These are phyloP conservation scores for Canis aureus DNA, from an alignment of 2,113 vertebrate species.

Conservation along the genomic window DNA sequence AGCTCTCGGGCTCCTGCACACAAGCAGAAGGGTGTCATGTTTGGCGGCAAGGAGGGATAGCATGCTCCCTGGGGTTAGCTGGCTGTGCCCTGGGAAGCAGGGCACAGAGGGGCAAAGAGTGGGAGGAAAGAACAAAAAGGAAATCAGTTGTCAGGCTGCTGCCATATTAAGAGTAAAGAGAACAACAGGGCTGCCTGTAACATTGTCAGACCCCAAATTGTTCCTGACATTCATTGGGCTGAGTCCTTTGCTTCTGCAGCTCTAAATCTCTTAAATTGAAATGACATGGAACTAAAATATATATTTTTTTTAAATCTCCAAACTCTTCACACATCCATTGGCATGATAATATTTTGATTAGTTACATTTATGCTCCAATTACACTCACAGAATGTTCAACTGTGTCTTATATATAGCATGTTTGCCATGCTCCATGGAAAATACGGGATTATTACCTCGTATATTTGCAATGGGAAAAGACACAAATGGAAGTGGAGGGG, in stretches of 20 bases:
- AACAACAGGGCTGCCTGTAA: background rate
- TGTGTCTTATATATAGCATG: slow-evolving; percentile 71
- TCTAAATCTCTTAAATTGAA: slow-evolving; percentile 69
- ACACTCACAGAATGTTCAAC: slow-evolving; percentile 77
- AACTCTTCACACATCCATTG: slow-evolving; percentile 80
- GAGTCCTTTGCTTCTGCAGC: slow-evolving; percentile 66
- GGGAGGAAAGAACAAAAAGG: slow-evolving; percentile 52
- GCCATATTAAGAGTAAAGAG: slow-evolving; percentile 26
- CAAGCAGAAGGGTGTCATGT: too few relatives aligned
- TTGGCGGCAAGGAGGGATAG: background rate
- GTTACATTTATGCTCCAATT: slow-evolving; percentile 84
- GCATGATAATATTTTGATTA: slow-evolving; percentile 83
- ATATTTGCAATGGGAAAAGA: slow-evolving; percentile 74
- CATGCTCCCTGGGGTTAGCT: background rate
- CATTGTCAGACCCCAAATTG: slow-evolving; percentile 56
- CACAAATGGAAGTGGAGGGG: slow-evolving; percentile 66
- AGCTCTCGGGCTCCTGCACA: background rate
- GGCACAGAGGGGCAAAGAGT: background rate
- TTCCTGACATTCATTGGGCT: slow-evolving; percentile 53
- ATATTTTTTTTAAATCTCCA: slow-evolving; percentile 60
- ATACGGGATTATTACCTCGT: slow-evolving; percentile 78
- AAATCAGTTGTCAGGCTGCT: background rate
- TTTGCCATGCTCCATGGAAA: slow-evolving; percentile 74
- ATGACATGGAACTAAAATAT: slow-evolving; percentile 76
- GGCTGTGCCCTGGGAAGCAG: background rate